These are phyloP conservation scores for Psylliodes chrysocephalus DNA, from an alignment of 2,888 invertebrate species.

Conservation along the genomic window DNA sequence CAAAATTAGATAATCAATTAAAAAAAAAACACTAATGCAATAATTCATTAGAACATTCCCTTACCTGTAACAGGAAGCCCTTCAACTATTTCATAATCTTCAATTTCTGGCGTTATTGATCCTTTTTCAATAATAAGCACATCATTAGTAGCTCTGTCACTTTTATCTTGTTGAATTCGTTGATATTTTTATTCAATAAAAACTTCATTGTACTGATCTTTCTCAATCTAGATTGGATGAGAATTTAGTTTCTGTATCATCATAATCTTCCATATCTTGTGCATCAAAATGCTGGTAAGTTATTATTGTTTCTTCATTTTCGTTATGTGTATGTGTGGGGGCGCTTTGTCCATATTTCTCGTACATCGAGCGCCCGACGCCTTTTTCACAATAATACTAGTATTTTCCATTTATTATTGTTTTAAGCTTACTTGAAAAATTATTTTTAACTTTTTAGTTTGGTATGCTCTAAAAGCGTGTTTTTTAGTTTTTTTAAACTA, in stretches of 20 bases:
- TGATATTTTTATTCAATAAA: conserved; percentile 34
- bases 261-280: conserved; percentile 28
- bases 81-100: conserved; percentile 56
- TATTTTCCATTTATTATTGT: too few relatives aligned
- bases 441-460: too few relatives aligned
- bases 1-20: too few relatives aligned
- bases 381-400: too few relatives aligned
- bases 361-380: too few relatives aligned
- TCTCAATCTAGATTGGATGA: background rate
- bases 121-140: conserved; percentile 17
- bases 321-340: conserved; percentile 14
- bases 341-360: too few relatives aligned
- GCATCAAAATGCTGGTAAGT: conserved; percentile 34
- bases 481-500: too few relatives aligned
- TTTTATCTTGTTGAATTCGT: conserved; percentile 26
- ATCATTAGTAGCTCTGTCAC: conserved; percentile 15
- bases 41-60: too few relatives aligned
- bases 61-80: conserved; percentile 56
- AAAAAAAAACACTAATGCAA: too few relatives aligned
- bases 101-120: conserved; percentile 48
- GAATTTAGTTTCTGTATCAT: conserved; percentile 15
- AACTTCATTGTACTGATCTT: conserved; percentile 26
- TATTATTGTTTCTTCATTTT: conserved; percentile 31
- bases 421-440: too few relatives aligned
- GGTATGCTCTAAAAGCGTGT: too few relatives aligned